These are phyloP conservation scores for Premnoplex brunnescens DNA, from an alignment of 2,797 vertebrate species.

Conservation along the genomic window DNA sequence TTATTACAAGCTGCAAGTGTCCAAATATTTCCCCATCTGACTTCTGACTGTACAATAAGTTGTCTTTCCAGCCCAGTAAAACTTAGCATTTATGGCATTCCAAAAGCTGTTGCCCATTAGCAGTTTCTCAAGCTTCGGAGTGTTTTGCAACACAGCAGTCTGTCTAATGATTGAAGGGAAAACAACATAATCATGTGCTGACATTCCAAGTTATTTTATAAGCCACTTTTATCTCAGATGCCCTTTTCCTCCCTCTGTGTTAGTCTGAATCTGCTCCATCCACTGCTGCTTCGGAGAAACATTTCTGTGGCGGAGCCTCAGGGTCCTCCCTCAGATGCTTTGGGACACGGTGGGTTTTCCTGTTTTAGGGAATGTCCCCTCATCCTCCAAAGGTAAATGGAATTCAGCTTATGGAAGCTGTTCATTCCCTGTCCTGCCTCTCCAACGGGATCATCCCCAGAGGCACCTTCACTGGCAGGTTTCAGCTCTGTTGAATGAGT, in stretches of 20 bases:
- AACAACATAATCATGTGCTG: slow-evolving; percentile 69
- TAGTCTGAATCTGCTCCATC: neutral
- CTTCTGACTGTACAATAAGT: slow-evolving; percentile 4
- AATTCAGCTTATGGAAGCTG: neutral
- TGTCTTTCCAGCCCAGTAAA: slow-evolving; percentile 37
- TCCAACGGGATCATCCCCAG: neutral
- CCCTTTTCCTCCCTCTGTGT: neutral
- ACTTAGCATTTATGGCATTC: slow-evolving; percentile 49
- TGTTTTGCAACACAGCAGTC: slow-evolving; percentile 64
- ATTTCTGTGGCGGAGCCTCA: neutral
- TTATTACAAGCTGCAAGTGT: slow-evolving; percentile 16
- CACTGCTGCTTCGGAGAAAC: neutral
- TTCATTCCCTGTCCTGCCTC: neutral
- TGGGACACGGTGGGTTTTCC: neutral
- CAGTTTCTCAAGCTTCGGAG: slow-evolving; percentile 54
- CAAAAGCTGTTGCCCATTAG: slow-evolving; percentile 70
- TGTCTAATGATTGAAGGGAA: slow-evolving; percentile 60
- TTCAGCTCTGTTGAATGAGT: neutral
- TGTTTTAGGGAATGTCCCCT: rapidly evolving
- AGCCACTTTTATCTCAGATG: slow-evolving; percentile 50
- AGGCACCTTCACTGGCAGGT: neutral
- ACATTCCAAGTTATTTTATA: slow-evolving; percentile 65
- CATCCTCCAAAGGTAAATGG: neutral
- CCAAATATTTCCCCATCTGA: slow-evolving; percentile 42
- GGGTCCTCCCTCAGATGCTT: neutral